Evolutionary conservation across 2,888 invertebrate genomes (phyloP), one percentile per base, ranked within the genome.

Genomic region (Nasonovia ribisnigri): DNA sequence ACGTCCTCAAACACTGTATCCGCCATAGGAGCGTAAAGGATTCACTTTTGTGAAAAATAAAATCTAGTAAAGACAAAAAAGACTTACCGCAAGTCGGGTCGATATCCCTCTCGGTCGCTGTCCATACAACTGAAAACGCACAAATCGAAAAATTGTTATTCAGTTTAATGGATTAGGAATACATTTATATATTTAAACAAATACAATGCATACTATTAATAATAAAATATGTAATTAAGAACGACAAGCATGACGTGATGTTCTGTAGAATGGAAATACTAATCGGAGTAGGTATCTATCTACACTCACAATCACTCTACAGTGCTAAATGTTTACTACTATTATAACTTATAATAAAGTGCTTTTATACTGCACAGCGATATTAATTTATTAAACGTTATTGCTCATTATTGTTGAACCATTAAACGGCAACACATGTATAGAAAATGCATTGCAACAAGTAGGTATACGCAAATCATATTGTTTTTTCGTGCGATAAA

Each of bases 81-180:
- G 36, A 90, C 90, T 51, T 84, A 90, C 90, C 77, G 77, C 42
- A 84, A 24, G 36, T 90, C 77, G 3, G 48, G 77, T 84, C 77
- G 77, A 84, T 90, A 84, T 51, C 90, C 51, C 16, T 77, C 77
- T 20, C 26, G 90, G 6, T 77, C 36, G 26, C 29, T 90, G 29
- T 13, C 16, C 77, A 90, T 51, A 77, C 13, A 84, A 90, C 77
- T 90, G 90, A 90, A 90, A 90, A 90, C 48, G 48, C 36, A 90
- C 16, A 90, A 90, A 90, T 77, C 36, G 29, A 24, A 51, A 10
- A 20, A 48, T n/a, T 88, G 29, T 48, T 51, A 88, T 51, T 88
- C 36, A n/a, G 3, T 77, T 77, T 2, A 77, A 77, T 77, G 36
- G 20, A 77, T 77, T 42, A 77, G 20, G 8, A 77, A 77, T 77